Conservation (phyloP, 2,113 vertebrate species). For the Anolis sagrei region DNA sequence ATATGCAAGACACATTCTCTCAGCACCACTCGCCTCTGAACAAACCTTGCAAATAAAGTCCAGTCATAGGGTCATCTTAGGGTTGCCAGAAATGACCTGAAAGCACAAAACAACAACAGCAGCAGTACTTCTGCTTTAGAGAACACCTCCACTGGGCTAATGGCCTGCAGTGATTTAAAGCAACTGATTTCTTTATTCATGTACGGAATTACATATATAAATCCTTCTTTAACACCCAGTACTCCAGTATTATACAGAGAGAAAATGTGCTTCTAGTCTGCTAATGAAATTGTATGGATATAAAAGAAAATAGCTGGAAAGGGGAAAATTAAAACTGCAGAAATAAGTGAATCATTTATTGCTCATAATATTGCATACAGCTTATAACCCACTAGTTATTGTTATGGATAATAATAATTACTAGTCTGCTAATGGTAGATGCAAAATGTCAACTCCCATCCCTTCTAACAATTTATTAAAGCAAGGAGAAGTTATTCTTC, state of each 20-base stretch:
- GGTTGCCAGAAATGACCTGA: no score
- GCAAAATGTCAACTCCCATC: background rate
- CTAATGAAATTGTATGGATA: background rate
- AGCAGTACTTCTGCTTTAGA: background rate
- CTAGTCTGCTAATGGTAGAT: background rate
- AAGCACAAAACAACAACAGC: no score
- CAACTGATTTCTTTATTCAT: background rate
- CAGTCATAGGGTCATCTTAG: no score
- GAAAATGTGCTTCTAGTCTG: background rate
- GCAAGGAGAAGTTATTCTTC: background rate
- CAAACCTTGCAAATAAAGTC: no score
- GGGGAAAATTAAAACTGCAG: no score
- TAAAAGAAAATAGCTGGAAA: no score
- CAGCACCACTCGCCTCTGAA: no score
- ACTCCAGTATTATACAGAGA: no score
- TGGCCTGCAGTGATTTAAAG: background rate
- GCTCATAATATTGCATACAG: background rate
- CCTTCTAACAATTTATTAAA: background rate
- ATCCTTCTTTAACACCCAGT: background rate
- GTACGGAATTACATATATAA: background rate
- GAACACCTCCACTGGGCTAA: background rate
- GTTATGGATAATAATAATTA: background rate
- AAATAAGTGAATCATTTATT: no score
- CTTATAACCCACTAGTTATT: background rate
- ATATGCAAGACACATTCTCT: no score